These are phyloP conservation scores for Lethenteron camtschaticum DNA, from an alignment of 2,113 vertebrate species.

Conservation along the genomic window DNA sequence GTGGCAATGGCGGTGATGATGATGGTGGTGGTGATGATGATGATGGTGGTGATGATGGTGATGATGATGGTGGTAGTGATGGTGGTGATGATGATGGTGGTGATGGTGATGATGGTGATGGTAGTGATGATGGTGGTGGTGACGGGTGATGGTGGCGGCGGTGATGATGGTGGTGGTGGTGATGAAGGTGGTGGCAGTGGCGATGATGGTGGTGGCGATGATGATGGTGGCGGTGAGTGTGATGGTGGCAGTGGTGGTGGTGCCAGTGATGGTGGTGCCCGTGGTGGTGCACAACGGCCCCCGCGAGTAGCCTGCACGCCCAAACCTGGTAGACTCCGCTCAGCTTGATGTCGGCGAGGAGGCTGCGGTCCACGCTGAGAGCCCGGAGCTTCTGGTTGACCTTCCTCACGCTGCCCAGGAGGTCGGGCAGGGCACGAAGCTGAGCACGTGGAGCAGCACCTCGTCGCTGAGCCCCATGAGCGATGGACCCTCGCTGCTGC, in stretches of 20 bases:
- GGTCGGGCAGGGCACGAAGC: conserved; percentile 48
- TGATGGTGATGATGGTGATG: too few species aligned
- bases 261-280: neutral
- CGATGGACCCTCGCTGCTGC: conserved; percentile 17
- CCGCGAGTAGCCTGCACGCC: neutral
- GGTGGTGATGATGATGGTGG: too few species aligned
- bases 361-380: conserved; percentile 63
- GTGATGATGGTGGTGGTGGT: neutral
- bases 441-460: conserved; percentile 70
- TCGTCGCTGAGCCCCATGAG: conserved; percentile 73
- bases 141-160: neutral
- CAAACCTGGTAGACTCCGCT: conserved; percentile 61
- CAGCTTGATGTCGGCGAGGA: conserved; percentile 42
- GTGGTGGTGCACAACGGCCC: neutral
- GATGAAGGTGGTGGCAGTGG: too few species aligned
- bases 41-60: too few species aligned
- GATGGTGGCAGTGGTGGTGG: neutral
- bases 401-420: conserved; percentile 44
- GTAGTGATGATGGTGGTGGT: neutral
- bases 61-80: too few species aligned
- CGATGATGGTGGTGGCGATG: neutral
- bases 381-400: conserved; percentile 49
- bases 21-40: too few species aligned
- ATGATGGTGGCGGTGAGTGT: neutral
- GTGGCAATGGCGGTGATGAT: too few species aligned